phyloP scores from a whole-genome alignment of 2,113 vertebrate species.

The Callithrix jacchus region DNA sequence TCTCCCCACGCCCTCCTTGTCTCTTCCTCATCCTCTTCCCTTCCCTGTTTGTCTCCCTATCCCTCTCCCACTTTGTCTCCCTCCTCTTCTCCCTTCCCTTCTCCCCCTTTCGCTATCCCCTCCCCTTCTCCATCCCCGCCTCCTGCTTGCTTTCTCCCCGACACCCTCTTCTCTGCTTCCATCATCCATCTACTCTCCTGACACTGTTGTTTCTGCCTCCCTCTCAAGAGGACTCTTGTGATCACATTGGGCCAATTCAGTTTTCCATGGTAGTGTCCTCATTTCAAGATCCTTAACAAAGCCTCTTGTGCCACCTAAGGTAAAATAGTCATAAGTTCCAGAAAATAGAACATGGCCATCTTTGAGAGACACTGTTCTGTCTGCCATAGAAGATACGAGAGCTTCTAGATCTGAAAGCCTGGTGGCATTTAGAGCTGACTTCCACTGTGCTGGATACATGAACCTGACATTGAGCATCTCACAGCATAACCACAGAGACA shows the following conservation, averaged over 20 bases:
- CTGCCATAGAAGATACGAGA: neutral
- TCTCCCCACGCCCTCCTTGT: too few relatives aligned
- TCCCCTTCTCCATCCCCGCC: too few relatives aligned
- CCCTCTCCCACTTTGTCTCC: too few relatives aligned
- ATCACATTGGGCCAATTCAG: neutral
- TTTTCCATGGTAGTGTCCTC: neutral
- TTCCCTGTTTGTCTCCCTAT: neutral
- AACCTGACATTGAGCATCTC: neutral
- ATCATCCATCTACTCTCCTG: neutral
- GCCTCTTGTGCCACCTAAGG: too few relatives aligned
- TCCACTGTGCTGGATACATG: neutral
- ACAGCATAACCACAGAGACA: neutral
- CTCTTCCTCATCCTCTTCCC: too few relatives aligned
- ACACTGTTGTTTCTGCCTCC: neutral
- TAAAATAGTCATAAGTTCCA: neutral
- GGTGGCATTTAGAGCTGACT: neutral
- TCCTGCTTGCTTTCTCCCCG: too few relatives aligned
- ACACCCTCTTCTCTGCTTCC: neutral
- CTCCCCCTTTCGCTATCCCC: too few relatives aligned
- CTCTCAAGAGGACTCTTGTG: neutral
- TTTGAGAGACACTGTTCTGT: neutral
- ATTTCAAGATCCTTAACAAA: neutral
- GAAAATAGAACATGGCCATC: neutral
- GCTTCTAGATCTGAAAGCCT: neutral
- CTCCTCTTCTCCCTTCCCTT: too few relatives aligned